phyloP scores from a whole-genome alignment of 2,888 invertebrate genomes.

The Geophilus truncorum region DNA sequence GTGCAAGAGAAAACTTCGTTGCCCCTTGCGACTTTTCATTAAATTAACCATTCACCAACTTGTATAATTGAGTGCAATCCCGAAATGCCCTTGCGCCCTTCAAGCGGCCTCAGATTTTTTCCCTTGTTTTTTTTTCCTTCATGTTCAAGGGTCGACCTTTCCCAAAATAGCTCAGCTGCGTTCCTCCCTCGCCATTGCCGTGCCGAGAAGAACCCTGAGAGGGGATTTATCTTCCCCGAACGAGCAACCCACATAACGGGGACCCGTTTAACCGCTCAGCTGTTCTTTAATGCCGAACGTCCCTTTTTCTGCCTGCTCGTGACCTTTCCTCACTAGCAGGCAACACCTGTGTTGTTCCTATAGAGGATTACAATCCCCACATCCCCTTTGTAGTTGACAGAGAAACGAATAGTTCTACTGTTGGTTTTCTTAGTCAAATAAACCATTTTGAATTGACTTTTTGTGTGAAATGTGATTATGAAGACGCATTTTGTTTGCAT shows the following conservation, averaged over 20 bases:
- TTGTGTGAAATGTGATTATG: no score
- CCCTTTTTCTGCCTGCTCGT: not conserved
- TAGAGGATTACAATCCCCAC: not conserved
- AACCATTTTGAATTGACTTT: no score
- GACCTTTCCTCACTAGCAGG: not conserved
- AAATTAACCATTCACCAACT: not conserved
- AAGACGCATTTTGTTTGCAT: no score
- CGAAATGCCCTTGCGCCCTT: not conserved
- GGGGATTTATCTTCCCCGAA: not conserved
- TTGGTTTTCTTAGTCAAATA: no score
- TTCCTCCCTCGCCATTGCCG: not conserved
- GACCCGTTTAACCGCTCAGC: not conserved
- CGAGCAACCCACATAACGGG: not conserved
- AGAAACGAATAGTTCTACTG: not conserved
- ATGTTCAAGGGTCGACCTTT: constrained; percentile 17
- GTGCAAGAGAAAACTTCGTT: no score
- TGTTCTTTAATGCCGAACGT: not conserved
- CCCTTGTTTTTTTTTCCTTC: not conserved
- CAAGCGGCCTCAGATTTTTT: constrained; percentile 6
- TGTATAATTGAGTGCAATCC: not conserved
- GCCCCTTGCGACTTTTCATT: no score
- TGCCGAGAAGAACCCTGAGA: constrained; percentile 11
- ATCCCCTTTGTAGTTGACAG: not conserved
- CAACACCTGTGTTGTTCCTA: not conserved
- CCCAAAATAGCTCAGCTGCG: not conserved